phyloP scores from a whole-genome alignment of 2,888 invertebrate genomes.

The Cantharis lateralis region DNA sequence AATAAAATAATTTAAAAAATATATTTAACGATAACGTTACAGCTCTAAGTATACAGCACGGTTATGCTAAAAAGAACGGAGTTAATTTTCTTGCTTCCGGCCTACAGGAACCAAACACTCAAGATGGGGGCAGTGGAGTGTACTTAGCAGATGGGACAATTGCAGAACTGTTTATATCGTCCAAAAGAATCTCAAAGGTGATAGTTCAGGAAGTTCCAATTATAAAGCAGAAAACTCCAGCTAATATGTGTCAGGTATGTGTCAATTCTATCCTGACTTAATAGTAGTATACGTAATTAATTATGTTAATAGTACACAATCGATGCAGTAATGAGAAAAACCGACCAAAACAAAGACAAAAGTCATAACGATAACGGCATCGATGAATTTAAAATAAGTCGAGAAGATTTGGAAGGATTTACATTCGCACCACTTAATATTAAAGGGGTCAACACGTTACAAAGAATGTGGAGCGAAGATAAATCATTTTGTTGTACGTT shows the following conservation, averaged over 20 bases:
- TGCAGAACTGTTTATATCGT: slow-evolving; percentile 34
- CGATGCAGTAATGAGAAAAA: neutral
- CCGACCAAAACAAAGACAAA: neutral
- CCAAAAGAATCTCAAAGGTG: slow-evolving; percentile 24
- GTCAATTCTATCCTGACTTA: neutral
- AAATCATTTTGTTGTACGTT: slow-evolving; percentile 32
- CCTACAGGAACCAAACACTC: slow-evolving; percentile 32
- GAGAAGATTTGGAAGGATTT: slow-evolving; percentile 29
- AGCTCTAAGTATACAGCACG: slow-evolving; percentile 41
- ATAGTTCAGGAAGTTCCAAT: slow-evolving; percentile 36
- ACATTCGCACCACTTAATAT: slow-evolving; percentile 14
- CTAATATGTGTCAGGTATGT: slow-evolving; percentile 20
- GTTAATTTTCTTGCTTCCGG: slow-evolving; percentile 40
- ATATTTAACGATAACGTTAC: slow-evolving; percentile 10
- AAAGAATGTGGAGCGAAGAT: slow-evolving; percentile 26
- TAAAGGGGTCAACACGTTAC: slow-evolving; percentile 23
- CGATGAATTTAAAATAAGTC: slow-evolving; percentile 11
- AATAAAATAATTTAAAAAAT: slow-evolving; percentile 21
- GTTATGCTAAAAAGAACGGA: slow-evolving; percentile 40
- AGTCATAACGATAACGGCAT: neutral
- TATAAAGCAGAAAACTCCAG: slow-evolving; percentile 7
- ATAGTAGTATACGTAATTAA: neutral
- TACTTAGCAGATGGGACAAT: slow-evolving; percentile 36
- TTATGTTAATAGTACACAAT: neutral
- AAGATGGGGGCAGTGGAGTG: slow-evolving; percentile 40